Conservation (phyloP, 1,140 invertebrate genomes). For the Wasmannia auropunctata region DNA sequence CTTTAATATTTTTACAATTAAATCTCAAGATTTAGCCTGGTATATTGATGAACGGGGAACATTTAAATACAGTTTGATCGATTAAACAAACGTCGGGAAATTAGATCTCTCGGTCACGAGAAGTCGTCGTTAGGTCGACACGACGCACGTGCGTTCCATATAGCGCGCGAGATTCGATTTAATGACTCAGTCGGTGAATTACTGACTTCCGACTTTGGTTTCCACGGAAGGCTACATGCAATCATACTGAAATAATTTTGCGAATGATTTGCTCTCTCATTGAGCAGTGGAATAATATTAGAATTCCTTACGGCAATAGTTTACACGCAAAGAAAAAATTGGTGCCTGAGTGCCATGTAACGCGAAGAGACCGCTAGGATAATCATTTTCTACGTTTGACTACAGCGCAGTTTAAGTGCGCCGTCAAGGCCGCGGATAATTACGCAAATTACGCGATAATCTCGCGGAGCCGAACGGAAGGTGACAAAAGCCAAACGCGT, state of each 20-base stretch:
- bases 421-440: constrained; percentile 16
- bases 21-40: neutral
- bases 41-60: neutral
- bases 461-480: neutral
- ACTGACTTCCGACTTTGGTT: neutral
- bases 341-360: neutral
- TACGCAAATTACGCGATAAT: constrained; percentile 13
- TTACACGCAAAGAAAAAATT: neutral
- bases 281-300: neutral
- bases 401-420: neutral
- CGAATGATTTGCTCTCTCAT: constrained; percentile 13
- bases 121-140: neutral
- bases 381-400: neutral
- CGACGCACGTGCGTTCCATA: neutral
- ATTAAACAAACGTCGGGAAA: neutral
- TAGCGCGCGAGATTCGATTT: neutral
- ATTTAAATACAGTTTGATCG: neutral
- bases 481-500: neutral
- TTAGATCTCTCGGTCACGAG: neutral
- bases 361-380: neutral
- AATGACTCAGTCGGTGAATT: neutral
- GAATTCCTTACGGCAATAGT: neutral
- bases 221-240: neutral
- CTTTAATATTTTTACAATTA: constrained; percentile 6
- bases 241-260: constrained; percentile 17